Percentiles rank a stretch among this genome's conserved stretches.
Conservation (phyloP, 2,797 vertebrate genomes). For the Galago senegalensis region DNA sequence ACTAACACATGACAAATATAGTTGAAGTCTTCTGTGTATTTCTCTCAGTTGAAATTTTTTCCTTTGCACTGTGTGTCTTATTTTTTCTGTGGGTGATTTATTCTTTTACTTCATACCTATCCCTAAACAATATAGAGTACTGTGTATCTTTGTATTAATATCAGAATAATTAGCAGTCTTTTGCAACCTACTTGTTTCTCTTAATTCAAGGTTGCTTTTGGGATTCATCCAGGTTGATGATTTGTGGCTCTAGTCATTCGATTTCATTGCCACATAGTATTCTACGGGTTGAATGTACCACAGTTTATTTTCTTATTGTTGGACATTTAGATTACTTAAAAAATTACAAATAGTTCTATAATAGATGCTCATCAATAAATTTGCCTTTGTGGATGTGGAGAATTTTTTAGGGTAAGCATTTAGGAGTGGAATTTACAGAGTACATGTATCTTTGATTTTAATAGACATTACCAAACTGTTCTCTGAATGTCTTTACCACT, state of each 20-base stretch:
- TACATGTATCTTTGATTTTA: not conserved
- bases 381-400: not conserved
- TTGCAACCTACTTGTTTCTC: not conserved
- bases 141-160: slow-evolving; percentile 9
- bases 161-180: slow-evolving; percentile 5
- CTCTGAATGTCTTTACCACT: not conserved
- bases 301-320: slow-evolving; percentile 18
- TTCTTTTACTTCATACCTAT: slow-evolving; percentile 15
- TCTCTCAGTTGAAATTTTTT: not conserved
- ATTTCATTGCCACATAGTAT: not conserved
- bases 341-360: slow-evolving; percentile 39
- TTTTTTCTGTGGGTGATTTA: not conserved
- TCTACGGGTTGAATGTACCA: not conserved
- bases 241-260: not conserved
- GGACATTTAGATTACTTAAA: slow-evolving; percentile 9
- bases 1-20: not conserved
- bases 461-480: not conserved
- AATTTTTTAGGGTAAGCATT: not conserved
- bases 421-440: not conserved
- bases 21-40: not conserved
- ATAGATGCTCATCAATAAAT: not conserved
- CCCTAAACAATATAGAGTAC: not conserved
- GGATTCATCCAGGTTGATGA: not conserved
- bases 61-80: not conserved
- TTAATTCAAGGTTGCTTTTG: slow-evolving; percentile 27